Base-by-base conservation (phyloP, 2,888 invertebrate species). In the Ectemnius lituratus region DNA sequence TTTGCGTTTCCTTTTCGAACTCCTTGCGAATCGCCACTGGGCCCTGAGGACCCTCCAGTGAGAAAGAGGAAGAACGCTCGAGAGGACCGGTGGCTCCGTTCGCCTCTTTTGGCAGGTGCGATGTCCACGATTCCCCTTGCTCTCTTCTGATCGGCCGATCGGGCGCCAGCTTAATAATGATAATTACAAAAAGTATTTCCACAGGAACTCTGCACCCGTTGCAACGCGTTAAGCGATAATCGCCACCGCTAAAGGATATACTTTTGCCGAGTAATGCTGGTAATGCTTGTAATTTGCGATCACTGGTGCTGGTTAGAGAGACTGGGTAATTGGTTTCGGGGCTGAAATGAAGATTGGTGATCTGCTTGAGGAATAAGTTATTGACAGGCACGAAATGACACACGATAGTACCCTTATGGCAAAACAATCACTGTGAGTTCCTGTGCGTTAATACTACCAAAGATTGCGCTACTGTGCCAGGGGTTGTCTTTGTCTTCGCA, bases 331-430 rank as follows among this genome's bases (percentile, higher is more conserved):
- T 57, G 75, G 60, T 75, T 70, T 73, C 23, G 1, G 27, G 49
- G 56, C 59, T 64, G 77, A 52, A 52, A 16, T 52, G 52, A 52
- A 16, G n/a, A 52, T 52, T 6, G n/a, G 52, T 6, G 52, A 16
- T 14, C 52, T 52, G 52, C 14, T 52, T 52, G 14, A 2, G 5
- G 8, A 14, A 80, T 75, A 75, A 85, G 82, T 86, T 80, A 83
- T 84, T 78, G 84, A 87, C 81, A 75, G 75, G 60, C 37, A 84
- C 85, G 85, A 87, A 84, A 72, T 70, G 88, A 87, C 78, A 87
- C 77, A 80, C 85, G 88, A 88, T 84, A 86, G 87, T 85, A 87
- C 88, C 88, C 88, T 86, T 84, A 88, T 87, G 76, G 73, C 57
- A 62, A 45, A 49, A 52, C 78, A 73, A 77, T 77, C 71, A 74